Evolutionary conservation across 2,888 invertebrate genomes (phyloP).

Genomic region (Hypolimnas misippus): DNA sequence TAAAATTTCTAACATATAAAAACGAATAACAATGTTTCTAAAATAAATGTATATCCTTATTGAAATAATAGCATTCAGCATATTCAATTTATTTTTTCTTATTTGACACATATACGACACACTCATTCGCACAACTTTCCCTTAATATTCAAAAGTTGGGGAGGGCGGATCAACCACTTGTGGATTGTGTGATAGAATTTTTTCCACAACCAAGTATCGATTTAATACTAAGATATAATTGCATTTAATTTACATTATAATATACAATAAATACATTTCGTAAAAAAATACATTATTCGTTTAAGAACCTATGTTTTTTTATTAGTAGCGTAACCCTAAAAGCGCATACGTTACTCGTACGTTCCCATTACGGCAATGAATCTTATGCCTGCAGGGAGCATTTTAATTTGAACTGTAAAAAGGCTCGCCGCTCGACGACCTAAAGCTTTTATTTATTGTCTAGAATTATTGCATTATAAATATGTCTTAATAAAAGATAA

Average conservation of each 20-base stretch:
- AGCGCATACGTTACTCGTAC: conserved; percentile 54
- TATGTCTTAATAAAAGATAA: conserved; percentile 19
- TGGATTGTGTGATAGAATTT: conserved; percentile 57
- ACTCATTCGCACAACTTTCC: background rate
- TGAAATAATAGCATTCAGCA: background rate
- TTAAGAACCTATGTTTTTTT: background rate
- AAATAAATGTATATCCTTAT: background rate
- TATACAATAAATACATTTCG: background rate
- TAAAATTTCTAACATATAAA: no score
- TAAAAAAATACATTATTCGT: background rate
- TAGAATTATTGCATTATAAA: conserved; percentile 19
- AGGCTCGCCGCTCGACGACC: conserved; percentile 40
- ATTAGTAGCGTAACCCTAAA: conserved; percentile 48
- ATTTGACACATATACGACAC: conserved; percentile 9
- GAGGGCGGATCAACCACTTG: conserved; percentile 78
- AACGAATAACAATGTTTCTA: background rate
- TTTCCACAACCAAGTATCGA: conserved; percentile 25
- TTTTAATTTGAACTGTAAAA: conserved; percentile 67
- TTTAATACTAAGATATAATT: conserved; percentile 7
- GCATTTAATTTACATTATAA: no score
- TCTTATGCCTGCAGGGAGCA: conserved; percentile 60
- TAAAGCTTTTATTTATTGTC: conserved; percentile 23
- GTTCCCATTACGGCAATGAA: conserved; percentile 62
- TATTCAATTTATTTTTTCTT: background rate
- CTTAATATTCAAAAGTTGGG: conserved; percentile 45